Conservation (phyloP, 30 jellyfish, hydroid and myxozoan genomes). For the Catostylus mosaicus region DNA sequence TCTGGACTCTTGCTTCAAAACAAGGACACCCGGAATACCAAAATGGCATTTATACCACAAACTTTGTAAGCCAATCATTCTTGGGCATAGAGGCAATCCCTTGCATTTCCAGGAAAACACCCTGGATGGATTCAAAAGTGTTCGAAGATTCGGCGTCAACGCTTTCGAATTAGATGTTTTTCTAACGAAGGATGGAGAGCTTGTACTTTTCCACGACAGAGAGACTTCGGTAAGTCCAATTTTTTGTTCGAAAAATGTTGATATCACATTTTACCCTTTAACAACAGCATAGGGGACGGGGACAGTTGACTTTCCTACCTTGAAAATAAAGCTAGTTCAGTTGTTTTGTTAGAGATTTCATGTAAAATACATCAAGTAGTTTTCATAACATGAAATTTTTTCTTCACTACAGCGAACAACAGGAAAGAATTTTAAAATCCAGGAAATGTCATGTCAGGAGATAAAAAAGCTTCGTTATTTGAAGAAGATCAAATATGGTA, state of each 20-base stretch:
- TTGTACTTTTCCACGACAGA: slow-evolving; percentile 78
- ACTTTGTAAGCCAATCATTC: slow-evolving; percentile 62
- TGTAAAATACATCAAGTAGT: too few relatives aligned
- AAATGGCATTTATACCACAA: slow-evolving; percentile 67
- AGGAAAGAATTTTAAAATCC: slow-evolving; percentile 15
- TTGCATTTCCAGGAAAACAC: slow-evolving; percentile 71
- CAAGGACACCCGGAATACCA: slow-evolving; percentile 44
- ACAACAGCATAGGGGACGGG: too few relatives aligned
- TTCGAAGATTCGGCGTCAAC: slow-evolving; percentile 37
- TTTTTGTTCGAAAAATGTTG: too few relatives aligned
- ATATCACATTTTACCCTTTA: too few relatives aligned
- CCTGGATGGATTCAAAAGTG: slow-evolving; percentile 72
- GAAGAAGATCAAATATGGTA: slow-evolving; percentile 43
- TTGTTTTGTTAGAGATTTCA: too few relatives aligned
- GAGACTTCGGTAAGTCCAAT: slow-evolving; percentile 50
- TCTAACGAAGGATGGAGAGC: slow-evolving; percentile 68
- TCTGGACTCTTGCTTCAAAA: slow-evolving; percentile 43
- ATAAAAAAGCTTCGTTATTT: slow-evolving; percentile 8
- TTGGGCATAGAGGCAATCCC: slow-evolving; percentile 93
- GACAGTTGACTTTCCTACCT: too few relatives aligned
- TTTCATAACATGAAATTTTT: too few relatives aligned
- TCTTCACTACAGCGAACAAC: slow-evolving; percentile 27
- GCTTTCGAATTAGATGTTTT: slow-evolving; percentile 86
- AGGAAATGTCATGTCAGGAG: slow-evolving; percentile 37
- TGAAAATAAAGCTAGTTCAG: too few relatives aligned